Evolutionary conservation across 2,888 invertebrate species (phyloP).

Genomic region (Bugula neritina): DNA sequence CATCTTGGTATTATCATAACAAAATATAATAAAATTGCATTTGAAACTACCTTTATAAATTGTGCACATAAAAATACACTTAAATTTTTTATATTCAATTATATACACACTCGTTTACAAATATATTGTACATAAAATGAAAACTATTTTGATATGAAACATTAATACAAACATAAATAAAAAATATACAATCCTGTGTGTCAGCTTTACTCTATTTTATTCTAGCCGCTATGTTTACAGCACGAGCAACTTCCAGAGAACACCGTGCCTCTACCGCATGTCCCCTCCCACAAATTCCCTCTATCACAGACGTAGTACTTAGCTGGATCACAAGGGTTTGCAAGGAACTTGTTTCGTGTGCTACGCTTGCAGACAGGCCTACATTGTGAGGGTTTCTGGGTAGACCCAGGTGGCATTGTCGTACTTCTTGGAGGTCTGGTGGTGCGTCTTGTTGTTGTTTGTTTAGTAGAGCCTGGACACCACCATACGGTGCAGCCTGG

Average conservation of each 20-base stretch:
- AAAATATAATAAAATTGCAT: too few species aligned
- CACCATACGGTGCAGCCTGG: slow-evolving; percentile 16
- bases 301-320: neutral
- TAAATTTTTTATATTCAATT: too few species aligned
- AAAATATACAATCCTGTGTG: too few species aligned
- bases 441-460: neutral
- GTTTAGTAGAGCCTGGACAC: neutral
- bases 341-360: neutral
- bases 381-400: neutral
- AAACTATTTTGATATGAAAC: too few species aligned
- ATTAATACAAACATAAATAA: too few species aligned
- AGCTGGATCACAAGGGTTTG: neutral
- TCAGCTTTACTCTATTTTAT: too few species aligned
- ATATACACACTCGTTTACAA: too few species aligned
- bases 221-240: too few species aligned
- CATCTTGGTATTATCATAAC: too few species aligned
- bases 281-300: neutral
- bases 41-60: too few species aligned
- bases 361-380: neutral
- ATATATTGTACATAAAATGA: too few species aligned
- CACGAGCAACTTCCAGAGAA: neutral
- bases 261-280: neutral
- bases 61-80: too few species aligned
- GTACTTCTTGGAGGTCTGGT: neutral
- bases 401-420: neutral